Evolutionary conservation across 2,797 vertebrate species (phyloP), one percentile per base, ranked within the genome.

Genomic region (Crypturellus tataupa): DNA sequence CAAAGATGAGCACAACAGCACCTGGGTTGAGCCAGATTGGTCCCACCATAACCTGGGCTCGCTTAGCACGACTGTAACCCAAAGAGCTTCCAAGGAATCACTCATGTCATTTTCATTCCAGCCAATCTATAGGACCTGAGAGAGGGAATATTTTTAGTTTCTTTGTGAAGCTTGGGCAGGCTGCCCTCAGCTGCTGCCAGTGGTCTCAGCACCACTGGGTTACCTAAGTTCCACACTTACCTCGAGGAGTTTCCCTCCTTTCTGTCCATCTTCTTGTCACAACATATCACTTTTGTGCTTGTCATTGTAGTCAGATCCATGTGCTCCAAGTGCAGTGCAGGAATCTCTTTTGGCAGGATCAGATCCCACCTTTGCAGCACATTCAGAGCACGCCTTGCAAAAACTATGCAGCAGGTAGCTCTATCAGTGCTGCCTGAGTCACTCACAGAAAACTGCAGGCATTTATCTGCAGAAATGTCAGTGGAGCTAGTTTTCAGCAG

Each of bases 241-340:
- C 40, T 4, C 0, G 0, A 44, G 59, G 0, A 44, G 59, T 49
- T 31, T 71, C 44, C 37, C 6, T 5, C 24, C 25, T 24, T 56
- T 17, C 29, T 53, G 73, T 60, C 29, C 18, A n/a, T 56, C 33
- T 55, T 58, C 37, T 44, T 47, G 1, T 39, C 65, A 37, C 7
- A 13, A 6, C 35, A 20, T 7, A 9, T 4, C 2, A 0, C n/a
- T 42, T 37, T 33, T 0, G 42, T 16, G 25, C 24, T 20, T 8
- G 23, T 23, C 25, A 12, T 47, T 0, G 0, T 8, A 35, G 58
- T 24, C 27, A 24, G 10, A 14, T 10, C 10, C 39, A 2, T 0
- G 12, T 42, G 33, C 58, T 71, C 58, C 4, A 67, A n/a, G 44
- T 31, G 51, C 15, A 0, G 35, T 35, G 14, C 46, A 7, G 58